phyloP scores from a whole-genome alignment of 2,797 vertebrate genomes.

The Myiothlypis coronata region DNA sequence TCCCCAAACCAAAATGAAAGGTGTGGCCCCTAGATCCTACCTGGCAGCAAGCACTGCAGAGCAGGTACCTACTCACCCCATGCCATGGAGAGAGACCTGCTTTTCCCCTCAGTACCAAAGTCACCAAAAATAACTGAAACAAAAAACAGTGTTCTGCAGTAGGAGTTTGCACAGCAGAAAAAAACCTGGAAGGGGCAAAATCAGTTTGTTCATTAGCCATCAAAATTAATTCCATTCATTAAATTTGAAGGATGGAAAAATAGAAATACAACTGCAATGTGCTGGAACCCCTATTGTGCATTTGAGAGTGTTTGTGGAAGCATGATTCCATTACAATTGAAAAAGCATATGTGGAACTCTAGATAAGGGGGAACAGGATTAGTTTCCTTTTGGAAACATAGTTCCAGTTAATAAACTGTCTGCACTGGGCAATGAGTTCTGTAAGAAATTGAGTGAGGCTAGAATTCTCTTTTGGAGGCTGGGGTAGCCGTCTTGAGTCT shows the following conservation, averaged over 20 bases:
- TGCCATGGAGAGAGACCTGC: fast-evolving
- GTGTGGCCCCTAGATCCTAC: too few species aligned
- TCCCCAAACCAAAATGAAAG: not conserved
- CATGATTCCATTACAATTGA: not conserved
- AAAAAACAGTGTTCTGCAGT: not conserved
- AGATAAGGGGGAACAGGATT: not conserved
- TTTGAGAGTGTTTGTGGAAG: not conserved
- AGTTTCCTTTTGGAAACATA: not conserved
- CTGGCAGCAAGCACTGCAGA: fast-evolving
- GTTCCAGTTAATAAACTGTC: not conserved
- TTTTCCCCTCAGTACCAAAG: not conserved
- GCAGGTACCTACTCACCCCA: not conserved
- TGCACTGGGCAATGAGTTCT: not conserved
- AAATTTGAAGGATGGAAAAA: not conserved
- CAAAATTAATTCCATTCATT: not conserved
- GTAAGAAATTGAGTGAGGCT: not conserved
- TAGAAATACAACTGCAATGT: fast-evolving
- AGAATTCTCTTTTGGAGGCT: not conserved
- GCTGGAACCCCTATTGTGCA: not conserved
- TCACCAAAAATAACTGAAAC: not conserved
- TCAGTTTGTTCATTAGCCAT: not conserved
- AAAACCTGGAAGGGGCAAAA: fast-evolving
- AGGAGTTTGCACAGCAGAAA: not conserved
- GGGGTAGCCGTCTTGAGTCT: too few species aligned
- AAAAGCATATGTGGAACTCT: not conserved